A percentile compares a stretch with the other conserved stretches of the same genome.
These are phyloP conservation scores for Crambe crambe DNA, from an alignment of 37 sponge, comb jelly and placozoan species.

Conservation along the genomic window DNA sequence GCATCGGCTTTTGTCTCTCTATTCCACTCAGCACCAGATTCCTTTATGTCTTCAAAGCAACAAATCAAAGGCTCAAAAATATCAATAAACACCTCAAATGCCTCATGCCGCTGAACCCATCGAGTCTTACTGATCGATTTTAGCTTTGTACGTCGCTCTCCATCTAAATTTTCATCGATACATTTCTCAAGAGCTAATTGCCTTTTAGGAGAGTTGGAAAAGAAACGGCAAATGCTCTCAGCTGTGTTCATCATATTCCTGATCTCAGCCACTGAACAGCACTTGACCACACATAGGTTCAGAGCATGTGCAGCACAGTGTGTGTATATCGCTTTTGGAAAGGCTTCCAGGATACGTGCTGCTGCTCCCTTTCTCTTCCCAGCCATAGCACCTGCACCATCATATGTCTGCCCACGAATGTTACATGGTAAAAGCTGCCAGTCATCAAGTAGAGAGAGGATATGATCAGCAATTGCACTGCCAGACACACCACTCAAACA, in stretches of 20 bases:
- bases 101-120: too few relatives aligned
- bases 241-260: slow-evolving; percentile 45
- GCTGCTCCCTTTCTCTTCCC: slow-evolving; percentile 41
- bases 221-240: slow-evolving; percentile 28
- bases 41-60: too few relatives aligned
- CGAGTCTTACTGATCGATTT: too few relatives aligned
- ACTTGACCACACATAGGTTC: slow-evolving; percentile 57
- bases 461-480: slow-evolving; percentile 44
- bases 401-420: slow-evolving; percentile 43
- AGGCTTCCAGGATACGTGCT: slow-evolving; percentile 27
- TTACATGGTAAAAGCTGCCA: slow-evolving; percentile 24
- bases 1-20: too few relatives aligned
- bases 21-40: too few relatives aligned
- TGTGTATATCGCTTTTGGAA: slow-evolving; percentile 39
- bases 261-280: slow-evolving; percentile 31
- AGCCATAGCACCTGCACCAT: too few relatives aligned
- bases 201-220: slow-evolving; percentile 38
- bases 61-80: too few relatives aligned
- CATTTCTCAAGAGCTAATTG: too few relatives aligned
- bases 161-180: too few relatives aligned
- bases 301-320: slow-evolving; percentile 36
- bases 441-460: slow-evolving; percentile 5
- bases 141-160: too few relatives aligned
- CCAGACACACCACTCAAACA: slow-evolving; percentile 52
- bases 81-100: too few relatives aligned